Evolutionary conservation across 2,797 vertebrate genomes (phyloP), one percentile per base, ranked within the genome.

Genomic region (Hippoglossus hippoglossus): DNA sequence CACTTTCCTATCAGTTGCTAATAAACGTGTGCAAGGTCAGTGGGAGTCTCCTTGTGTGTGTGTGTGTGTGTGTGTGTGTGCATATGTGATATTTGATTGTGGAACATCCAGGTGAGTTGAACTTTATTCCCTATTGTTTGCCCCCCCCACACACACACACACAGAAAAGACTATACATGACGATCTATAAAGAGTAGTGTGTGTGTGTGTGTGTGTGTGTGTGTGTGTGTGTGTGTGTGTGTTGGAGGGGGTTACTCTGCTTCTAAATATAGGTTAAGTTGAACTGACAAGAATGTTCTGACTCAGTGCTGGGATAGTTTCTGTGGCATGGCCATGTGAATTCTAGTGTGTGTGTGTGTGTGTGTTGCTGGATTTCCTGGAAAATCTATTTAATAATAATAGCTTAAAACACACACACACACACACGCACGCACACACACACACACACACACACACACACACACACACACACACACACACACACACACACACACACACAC

Each of bases 241-340:
- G 56, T 44, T 36, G 19, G 58, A 21, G 58, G 6, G 39, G 47
- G 55, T 63, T 22, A 22, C 60, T 47, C 18, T 67, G 21, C 9
- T 67, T 91, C 92, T 93, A 92, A 93, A 93, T 93, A 87, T 94
- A 94, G 91, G 77, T 31, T 84, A 77, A 89, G 81, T 36, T 91
- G 89, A 86, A 87, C 84, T 88, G 57, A 83, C 78, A 84, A 73
- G 89, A 91, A 91, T 92, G 91, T 89, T 85, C 50, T 87, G 84
- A 90, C 76, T 91, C 78, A 83, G 70, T 80, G 83, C 21, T 61
- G 50, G 75, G 58, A 72, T 56, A 71, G 66, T 55, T 87, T 64
- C 63, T 76, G 73, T 84, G 25, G 1, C 73, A 56, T 19, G 58
- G 54, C 57, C 66, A 28, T 60, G 67, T 86, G 70, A 77, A 64